These are phyloP conservation scores for Proterorhinus semilunaris DNA, from an alignment of 2,113 vertebrate genomes.

Conservation along the genomic window DNA sequence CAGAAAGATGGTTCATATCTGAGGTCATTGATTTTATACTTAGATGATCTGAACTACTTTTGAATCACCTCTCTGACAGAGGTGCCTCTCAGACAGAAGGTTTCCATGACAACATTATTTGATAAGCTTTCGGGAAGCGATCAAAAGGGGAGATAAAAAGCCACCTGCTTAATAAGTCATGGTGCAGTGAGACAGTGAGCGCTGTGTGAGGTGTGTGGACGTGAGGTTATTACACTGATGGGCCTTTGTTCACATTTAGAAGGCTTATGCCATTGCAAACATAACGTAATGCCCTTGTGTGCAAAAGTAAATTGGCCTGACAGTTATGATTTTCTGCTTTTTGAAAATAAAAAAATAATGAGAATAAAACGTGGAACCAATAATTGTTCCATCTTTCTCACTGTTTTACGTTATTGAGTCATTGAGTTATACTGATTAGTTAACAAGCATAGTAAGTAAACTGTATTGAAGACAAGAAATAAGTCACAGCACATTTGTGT, in stretches of 20 bases:
- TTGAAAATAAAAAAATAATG: not conserved
- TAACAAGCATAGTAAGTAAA: not conserved
- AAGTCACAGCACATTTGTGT: not conserved
- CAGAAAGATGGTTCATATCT: constrained; percentile 8
- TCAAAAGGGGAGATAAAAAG: constrained; percentile 58
- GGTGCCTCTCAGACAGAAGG: constrained; percentile 48
- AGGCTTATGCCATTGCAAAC: constrained; percentile 35
- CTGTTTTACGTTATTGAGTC: not conserved
- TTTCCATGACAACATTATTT: constrained; percentile 68
- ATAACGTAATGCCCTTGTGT: constrained; percentile 23
- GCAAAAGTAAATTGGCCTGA: not conserved
- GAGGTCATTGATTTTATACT: constrained; percentile 24
- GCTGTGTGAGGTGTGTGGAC: constrained; percentile 39
- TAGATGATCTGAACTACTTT: constrained; percentile 41
- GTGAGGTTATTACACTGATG: constrained; percentile 31
- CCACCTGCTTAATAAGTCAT: constrained; percentile 58
- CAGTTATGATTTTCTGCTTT: not conserved
- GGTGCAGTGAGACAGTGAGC: constrained; percentile 33
- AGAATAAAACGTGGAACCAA: no score
- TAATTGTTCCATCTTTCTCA: not conserved
- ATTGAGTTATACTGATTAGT: not conserved
- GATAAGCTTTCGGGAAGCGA: constrained; percentile 50
- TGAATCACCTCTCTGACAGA: constrained; percentile 50
- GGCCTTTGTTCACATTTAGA: constrained; percentile 37
- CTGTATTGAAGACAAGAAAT: not conserved